These are phyloP conservation scores for Temnothorax longispinosus DNA, from an alignment of 1,140 invertebrate genomes.

Conservation along the genomic window DNA sequence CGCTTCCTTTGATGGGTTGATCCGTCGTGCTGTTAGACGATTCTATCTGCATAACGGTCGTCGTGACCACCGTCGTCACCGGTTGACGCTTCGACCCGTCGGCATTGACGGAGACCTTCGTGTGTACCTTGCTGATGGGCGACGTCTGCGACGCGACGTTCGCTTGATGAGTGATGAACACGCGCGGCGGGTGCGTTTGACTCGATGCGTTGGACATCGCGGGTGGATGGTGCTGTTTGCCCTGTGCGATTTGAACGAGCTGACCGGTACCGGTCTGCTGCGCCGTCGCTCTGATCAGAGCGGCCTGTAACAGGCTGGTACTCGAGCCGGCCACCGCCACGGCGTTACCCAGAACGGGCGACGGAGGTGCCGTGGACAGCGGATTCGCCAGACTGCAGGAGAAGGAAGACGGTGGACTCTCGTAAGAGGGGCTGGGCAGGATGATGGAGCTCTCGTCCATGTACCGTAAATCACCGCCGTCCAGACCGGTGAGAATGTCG, in stretches of 20 bases:
- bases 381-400: constrained; percentile 85
- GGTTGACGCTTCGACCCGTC: constrained; percentile 85
- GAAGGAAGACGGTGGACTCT: constrained; percentile 90
- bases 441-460: constrained; percentile 97
- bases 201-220: constrained; percentile 81
- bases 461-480: constrained; percentile 92
- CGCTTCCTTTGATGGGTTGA: constrained; percentile 33
- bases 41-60: constrained; percentile 76
- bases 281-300: constrained; percentile 89
- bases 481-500: constrained; percentile 91
- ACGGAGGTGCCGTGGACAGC: constrained; percentile 86
- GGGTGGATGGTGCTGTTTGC: constrained; percentile 50
- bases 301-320: constrained; percentile 89
- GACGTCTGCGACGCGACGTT: constrained; percentile 84
- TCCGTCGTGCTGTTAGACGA: constrained; percentile 77
- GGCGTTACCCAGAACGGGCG: constrained; percentile 83
- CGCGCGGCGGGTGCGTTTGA: constrained; percentile 83
- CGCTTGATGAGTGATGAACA: constrained; percentile 85
- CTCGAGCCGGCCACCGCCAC: constrained; percentile 83
- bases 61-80: constrained; percentile 86
- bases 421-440: constrained; percentile 90
- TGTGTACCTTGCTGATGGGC: constrained; percentile 89
- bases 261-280: constrained; percentile 89
- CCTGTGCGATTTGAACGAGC: constrained; percentile 87
- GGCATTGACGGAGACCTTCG: constrained; percentile 88